Evolutionary conservation across 2,888 invertebrate species (phyloP).

Genomic region (Eristalis tenax): DNA sequence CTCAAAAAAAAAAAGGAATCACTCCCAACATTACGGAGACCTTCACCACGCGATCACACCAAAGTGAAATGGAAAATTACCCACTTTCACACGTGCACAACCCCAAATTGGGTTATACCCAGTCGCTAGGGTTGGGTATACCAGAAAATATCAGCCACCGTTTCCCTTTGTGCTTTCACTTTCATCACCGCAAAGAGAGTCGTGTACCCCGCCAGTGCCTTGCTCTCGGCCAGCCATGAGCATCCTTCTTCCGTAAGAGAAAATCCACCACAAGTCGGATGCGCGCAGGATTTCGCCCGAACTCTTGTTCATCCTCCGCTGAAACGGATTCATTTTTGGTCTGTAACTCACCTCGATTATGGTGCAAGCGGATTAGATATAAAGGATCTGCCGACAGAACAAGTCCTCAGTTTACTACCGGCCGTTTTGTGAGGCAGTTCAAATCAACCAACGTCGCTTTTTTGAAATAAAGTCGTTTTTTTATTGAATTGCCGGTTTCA

Average conservation of each 20-base stretch:
- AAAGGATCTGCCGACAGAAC: slow-evolving; percentile 39
- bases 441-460: not conserved
- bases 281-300: slow-evolving; percentile 61
- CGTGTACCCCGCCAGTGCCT: not conserved
- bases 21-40: not conserved
- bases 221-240: not conserved
- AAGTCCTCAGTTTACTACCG: slow-evolving; percentile 49
- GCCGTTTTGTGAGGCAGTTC: slow-evolving; percentile 31
- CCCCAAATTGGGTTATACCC: not conserved
- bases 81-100: not conserved
- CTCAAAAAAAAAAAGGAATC: no score
- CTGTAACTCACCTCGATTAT: slow-evolving; percentile 52
- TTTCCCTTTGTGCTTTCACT: not conserved
- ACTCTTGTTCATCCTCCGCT: slow-evolving; percentile 13
- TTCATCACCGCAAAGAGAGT: not conserved
- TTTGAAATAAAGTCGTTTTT: not conserved
- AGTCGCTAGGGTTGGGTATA: not conserved
- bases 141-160: not conserved
- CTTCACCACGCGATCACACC: not conserved
- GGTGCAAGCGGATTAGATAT: slow-evolving; percentile 51
- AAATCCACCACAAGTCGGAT: slow-evolving; percentile 42
- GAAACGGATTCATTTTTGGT: not conserved
- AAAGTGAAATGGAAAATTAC: not conserved
- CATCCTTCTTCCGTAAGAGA: not conserved
- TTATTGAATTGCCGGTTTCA: not conserved